Evolutionary conservation across 2,797 vertebrate genomes (phyloP).

Genomic region (Syngnathus rostellatus): DNA sequence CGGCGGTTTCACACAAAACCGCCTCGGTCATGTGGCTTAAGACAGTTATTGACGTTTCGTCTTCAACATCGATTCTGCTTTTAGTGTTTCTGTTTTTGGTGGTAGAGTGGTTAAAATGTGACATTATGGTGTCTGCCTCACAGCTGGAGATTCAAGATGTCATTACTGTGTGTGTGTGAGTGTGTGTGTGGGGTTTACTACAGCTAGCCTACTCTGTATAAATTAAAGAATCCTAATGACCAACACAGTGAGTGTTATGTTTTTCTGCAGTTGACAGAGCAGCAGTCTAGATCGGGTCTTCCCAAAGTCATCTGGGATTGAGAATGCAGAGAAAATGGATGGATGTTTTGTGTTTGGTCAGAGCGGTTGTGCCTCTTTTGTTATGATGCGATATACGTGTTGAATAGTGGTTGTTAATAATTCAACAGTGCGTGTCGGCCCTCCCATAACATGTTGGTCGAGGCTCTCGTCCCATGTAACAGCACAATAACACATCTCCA

Average conservation of each 20-base stretch:
- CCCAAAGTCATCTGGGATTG: background rate
- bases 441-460: slow-evolving; percentile 50
- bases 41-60: slow-evolving; percentile 17
- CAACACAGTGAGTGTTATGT: slow-evolving; percentile 29
- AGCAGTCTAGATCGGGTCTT: background rate
- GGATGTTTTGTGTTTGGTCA: slow-evolving; percentile 26
- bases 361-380: background rate
- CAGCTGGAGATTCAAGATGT: background rate
- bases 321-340: background rate
- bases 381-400: slow-evolving; percentile 32
- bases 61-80: slow-evolving; percentile 17
- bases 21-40: slow-evolving; percentile 21
- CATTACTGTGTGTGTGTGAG: background rate
- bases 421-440: slow-evolving; percentile 56
- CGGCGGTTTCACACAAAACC: slow-evolving; percentile 17
- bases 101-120: background rate
- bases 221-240: background rate
- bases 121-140: background rate
- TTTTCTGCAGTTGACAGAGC: background rate
- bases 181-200: background rate
- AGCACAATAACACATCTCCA: slow-evolving; percentile 50
- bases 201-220: background rate
- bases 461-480: slow-evolving; percentile 62
- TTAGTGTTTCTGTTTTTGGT: slow-evolving; percentile 1
- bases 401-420: slow-evolving; percentile 59